phyloP scores from a whole-genome alignment of 2,888 invertebrate species.

The Drosophila birchii region DNA sequence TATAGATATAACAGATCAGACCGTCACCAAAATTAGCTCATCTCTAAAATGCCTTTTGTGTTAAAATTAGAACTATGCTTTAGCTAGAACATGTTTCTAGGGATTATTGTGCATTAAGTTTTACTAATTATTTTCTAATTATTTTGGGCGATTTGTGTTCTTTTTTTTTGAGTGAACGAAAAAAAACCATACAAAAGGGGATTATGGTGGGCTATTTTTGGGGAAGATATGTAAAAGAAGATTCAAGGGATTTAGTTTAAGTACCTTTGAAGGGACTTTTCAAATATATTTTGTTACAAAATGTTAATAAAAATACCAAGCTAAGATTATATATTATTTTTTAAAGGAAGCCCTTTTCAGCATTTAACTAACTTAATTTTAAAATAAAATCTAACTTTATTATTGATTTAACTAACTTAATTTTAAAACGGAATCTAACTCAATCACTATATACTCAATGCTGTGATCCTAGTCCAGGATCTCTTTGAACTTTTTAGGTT shows the following conservation, averaged over 20 bases:
- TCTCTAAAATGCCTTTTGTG: not conserved
- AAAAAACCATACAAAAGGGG: slow-evolving; percentile 1
- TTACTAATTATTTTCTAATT: slow-evolving; percentile 15
- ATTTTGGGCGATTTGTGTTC: not conserved
- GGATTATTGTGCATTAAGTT: slow-evolving; percentile 13
- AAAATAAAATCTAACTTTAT: not conserved
- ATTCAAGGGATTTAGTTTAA: not conserved
- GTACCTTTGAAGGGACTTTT: not conserved
- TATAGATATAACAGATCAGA: not conserved
- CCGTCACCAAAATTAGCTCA: slow-evolving; percentile 7
- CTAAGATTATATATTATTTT: not conserved
- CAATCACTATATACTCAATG: not conserved
- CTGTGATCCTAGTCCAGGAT: not conserved
- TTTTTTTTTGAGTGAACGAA: not conserved
- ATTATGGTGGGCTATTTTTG: not conserved
- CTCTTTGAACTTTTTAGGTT: slow-evolving; percentile 3
- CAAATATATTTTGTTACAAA: not conserved
- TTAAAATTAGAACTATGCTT: slow-evolving; percentile 10
- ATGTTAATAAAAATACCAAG: not conserved
- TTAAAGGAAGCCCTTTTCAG: not conserved
- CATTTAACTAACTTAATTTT: not conserved
- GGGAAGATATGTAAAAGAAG: not conserved
- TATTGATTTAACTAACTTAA: too few relatives aligned
- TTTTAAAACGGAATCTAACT: not conserved
- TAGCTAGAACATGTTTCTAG: slow-evolving; percentile 3